Evolutionary conservation across 2,113 vertebrate species (phyloP), one percentile per base, ranked within the genome.

Genomic region (Sula dactylatra): DNA sequence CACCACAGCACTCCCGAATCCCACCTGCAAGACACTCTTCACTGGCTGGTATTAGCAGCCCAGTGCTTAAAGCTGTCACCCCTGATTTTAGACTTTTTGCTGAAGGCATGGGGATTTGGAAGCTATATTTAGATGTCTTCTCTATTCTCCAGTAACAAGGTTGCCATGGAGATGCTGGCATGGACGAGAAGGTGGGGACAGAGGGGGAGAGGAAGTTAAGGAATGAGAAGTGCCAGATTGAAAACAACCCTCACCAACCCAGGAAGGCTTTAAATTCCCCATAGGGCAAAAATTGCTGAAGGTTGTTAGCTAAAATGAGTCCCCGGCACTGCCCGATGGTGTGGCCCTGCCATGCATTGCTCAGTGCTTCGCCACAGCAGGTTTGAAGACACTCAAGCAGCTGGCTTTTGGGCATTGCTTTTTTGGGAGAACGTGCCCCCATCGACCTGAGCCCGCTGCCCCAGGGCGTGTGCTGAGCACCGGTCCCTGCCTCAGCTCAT

Each of bases 71-170:
- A 96, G 91, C 72, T 88, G 73, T 82, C 47, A 22, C 95, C 93
- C 80, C 78, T 93, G 88, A 74, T 97, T 98, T 97, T 96, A 98
- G 97, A 95, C 95, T 96, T 97, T 95, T 95, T 32, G 77, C 97
- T 97, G 96, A 96, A 98, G 96, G 97, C 97, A 97, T 96, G 90
- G 97, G 97, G 97, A 98, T 97, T 97, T 96, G 90, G 93, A 96
- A 96, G 96, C 98, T 98, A 98, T 98, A 98, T 98, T 98, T 98
- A 98, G 98, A 98, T 93, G 93, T 95, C 95, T 98, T 96, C 77
- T 67, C 92, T 97, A 88, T 98, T 98, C 97, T 97, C 95, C 96
- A 97, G 97, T 89, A 98, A 97, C 94, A 97, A 90, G 93, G 98
- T 98, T 98, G 97, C 98, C 97, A 98, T 98, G 98, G 98, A 97